A percentile compares a stretch with the other conserved stretches of the same genome.
phyloP scores from a whole-genome alignment of 2,797 vertebrate genomes.

The Pangasius krempfi region DNA sequence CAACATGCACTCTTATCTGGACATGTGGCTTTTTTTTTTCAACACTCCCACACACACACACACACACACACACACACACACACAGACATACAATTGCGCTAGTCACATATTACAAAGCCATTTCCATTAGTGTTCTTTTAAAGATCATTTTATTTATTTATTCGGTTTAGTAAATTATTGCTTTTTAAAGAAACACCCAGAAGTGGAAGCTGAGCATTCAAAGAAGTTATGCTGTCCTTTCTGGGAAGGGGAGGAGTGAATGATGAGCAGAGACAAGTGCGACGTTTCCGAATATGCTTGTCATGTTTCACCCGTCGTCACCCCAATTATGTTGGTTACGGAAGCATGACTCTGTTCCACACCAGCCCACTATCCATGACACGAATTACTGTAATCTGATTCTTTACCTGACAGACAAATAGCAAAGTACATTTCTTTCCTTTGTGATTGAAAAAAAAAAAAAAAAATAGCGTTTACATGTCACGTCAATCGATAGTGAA shows the following conservation, averaged over 20 bases:
- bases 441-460: not conserved
- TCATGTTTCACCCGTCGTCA: conserved; percentile 26
- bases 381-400: conserved; percentile 46
- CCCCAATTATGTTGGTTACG: conserved; percentile 25
- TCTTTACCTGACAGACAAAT: conserved; percentile 36
- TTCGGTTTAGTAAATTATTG: not conserved
- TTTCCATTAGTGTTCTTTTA: not conserved
- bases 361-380: conserved; percentile 47
- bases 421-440: conserved; percentile 5
- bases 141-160: not conserved
- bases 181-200: not conserved
- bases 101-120: not conserved
- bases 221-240: conserved; percentile 34
- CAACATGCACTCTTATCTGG: conserved; percentile 13
- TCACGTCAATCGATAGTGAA: not conserved
- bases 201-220: not conserved
- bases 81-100: conserved; percentile 52
- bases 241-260: conserved; percentile 51
- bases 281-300: conserved; percentile 44
- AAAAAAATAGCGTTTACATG: no score
- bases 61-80: conserved; percentile 55
- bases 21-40: conserved; percentile 20
- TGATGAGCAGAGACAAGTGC: conserved; percentile 14
- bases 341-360: conserved; percentile 50
- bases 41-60: conserved; percentile 61